phyloP scores from a whole-genome alignment of 2,113 vertebrate genomes.

The Dipodomys spectabilis region DNA sequence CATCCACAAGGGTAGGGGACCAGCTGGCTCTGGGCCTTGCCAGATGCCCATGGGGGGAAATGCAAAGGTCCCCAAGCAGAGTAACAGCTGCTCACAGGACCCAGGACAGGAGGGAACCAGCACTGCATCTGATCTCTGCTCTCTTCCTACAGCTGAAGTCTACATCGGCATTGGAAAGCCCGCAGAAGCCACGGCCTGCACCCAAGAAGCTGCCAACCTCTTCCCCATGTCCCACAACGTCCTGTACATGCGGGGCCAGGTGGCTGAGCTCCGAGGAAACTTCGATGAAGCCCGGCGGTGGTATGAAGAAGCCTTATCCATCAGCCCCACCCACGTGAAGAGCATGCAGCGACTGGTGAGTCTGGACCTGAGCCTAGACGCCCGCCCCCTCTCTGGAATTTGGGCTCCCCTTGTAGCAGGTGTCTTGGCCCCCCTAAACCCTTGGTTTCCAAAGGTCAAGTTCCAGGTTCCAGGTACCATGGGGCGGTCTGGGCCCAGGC shows the following conservation, averaged over 20 bases:
- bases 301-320: slow-evolving; percentile 99
- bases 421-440: not conserved
- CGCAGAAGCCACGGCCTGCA: slow-evolving; percentile 95
- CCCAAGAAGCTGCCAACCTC: slow-evolving; percentile 98
- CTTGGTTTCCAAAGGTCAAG: not conserved
- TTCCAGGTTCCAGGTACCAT: not conserved
- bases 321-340: slow-evolving; percentile 98
- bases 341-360: slow-evolving; percentile 99
- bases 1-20: not conserved
- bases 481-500: not conserved
- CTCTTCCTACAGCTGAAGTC: slow-evolving; percentile 91
- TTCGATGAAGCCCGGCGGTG: slow-evolving; percentile 96
- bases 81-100: not conserved
- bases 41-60: not conserved
- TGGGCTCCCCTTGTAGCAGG: not conserved
- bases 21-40: not conserved
- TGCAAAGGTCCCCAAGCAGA: not conserved
- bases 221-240: slow-evolving; percentile 98
- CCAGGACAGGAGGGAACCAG: not conserved
- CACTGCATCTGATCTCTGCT: slow-evolving; percentile 49
- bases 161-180: slow-evolving; percentile 98
- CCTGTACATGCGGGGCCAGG: slow-evolving; percentile 97
- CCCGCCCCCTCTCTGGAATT: not conserved
- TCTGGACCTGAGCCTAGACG: not conserved
- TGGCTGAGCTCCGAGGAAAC: slow-evolving; percentile 95